Evolutionary conservation across 2,113 vertebrate genomes (phyloP).

Genomic region (Micronisus gabar): DNA sequence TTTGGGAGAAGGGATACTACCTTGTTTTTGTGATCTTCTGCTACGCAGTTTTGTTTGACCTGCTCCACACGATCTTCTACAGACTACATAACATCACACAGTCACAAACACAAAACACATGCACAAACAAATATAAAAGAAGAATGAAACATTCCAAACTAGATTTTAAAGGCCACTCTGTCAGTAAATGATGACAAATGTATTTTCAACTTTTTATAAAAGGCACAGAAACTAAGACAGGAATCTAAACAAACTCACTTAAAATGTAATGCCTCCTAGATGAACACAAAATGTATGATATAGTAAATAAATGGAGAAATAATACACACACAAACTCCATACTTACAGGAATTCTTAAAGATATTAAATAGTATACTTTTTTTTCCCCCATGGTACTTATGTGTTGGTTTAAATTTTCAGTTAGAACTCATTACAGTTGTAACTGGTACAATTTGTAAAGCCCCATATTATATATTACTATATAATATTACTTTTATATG

Average conservation of each 20-base stretch:
- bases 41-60: slow-evolving; percentile 90
- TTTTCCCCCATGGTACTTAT: background rate
- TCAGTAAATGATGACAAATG: slow-evolving; percentile 67
- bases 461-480: slow-evolving; percentile 46
- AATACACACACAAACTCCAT: slow-evolving; percentile 52
- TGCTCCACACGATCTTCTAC: slow-evolving; percentile 94
- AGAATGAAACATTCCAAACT: slow-evolving; percentile 73
- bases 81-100: slow-evolving; percentile 88
- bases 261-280: slow-evolving; percentile 55
- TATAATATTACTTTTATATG: slow-evolving; percentile 58
- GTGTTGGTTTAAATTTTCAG: background rate
- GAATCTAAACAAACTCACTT: slow-evolving; percentile 54
- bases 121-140: slow-evolving; percentile 87
- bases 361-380: background rate
- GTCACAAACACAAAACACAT: slow-evolving; percentile 86
- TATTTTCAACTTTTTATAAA: slow-evolving; percentile 48
- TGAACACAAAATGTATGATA: slow-evolving; percentile 56
- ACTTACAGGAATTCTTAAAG: slow-evolving; percentile 51
- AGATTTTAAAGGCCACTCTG: slow-evolving; percentile 70
- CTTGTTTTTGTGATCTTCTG: slow-evolving; percentile 90
- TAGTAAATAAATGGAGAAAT: slow-evolving; percentile 42
- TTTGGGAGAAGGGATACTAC: slow-evolving; percentile 85
- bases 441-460: background rate
- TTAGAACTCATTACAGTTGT: background rate
- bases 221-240: slow-evolving; percentile 59